Evolutionary conservation across 2,113 vertebrate species (phyloP).

Genomic region (Chitala chitala): DNA sequence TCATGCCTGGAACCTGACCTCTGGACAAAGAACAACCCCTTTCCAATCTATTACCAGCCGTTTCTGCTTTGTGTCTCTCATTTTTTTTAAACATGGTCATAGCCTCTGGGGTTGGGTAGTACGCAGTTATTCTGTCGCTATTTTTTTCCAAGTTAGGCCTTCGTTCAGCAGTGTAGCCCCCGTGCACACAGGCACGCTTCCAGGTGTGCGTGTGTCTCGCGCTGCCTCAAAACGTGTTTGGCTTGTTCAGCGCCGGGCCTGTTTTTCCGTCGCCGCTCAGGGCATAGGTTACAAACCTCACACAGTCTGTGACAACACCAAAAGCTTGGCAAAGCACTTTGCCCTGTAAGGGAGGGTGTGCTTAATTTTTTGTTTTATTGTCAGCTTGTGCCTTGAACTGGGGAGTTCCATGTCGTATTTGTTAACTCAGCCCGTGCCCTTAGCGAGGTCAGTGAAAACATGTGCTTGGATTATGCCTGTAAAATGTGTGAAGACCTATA

Average conservation of each 20-base stretch:
- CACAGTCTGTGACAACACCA: constrained; percentile 50
- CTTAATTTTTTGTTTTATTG: not conserved
- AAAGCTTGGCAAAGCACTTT: constrained; percentile 26
- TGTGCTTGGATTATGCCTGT: not conserved
- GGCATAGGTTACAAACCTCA: constrained; percentile 33
- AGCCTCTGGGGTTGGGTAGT: too few species aligned
- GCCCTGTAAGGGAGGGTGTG: not conserved
- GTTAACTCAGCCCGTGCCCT: not conserved
- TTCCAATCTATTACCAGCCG: not conserved
- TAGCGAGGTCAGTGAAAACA: not conserved
- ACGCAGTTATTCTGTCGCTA: too few species aligned
- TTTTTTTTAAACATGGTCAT: not conserved
- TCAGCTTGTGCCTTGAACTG: not conserved
- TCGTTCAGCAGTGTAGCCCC: not conserved
- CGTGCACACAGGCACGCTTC: too few species aligned
- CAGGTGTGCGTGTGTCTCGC: not conserved
- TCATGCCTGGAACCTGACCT: constrained; percentile 10
- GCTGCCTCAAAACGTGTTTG: constrained; percentile 7
- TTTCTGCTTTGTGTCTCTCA: not conserved
- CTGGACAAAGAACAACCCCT: not conserved
- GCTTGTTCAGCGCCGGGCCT: constrained; percentile 30
- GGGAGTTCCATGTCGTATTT: not conserved
- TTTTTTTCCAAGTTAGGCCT: not conserved
- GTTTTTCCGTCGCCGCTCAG: constrained; percentile 22
- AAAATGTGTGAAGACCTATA: not conserved